Evolutionary conservation across 2,113 vertebrate species (phyloP), one percentile per base, ranked within the genome.

Genomic region (Esox niger): DNA sequence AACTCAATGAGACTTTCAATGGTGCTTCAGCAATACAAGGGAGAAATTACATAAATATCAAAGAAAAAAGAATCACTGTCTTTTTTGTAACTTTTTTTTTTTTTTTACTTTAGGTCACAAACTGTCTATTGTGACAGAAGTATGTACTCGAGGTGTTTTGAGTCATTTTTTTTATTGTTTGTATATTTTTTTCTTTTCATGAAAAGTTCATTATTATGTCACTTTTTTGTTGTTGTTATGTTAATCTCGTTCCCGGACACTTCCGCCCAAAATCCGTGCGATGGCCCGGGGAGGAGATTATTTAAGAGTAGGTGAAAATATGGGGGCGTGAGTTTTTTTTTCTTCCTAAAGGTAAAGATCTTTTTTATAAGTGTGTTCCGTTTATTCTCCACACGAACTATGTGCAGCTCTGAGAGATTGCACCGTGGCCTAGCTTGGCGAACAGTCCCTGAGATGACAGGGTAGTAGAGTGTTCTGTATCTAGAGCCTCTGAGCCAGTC

Each of bases 1-100:
- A 62, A 82, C 84, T 79, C 73, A 75, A 74, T 59, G 77, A 70
- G 64, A 77, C 79, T 81, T 81, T 64, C 79, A 78, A 73, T 31
- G 84, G 91, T 95, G 92, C 92, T 93, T 88, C 84, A 81, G 83
- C 86, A 80, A 88, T 87, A 81, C 89, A 91, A 91, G 90, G 88
- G 88, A 91, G 75, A 85, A 68, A 73, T 78, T 64, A 79, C 75
- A 71, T 73, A 68, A 76, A 75, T 60, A 70, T 81, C 59, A 65
- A 68, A 79, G 10, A 72, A 64, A 56, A 65, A 68, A 79, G 10
- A 72, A 64, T 35, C 74, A 78, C 57, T 73, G 70, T 58, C 11
- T 66, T n/a, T n/a, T n/a, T n/a, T n/a, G n/a, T n/a, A n/a, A n/a
- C n/a, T n/a, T n/a, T n/a, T n/a, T n/a, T n/a, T n/a, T 61, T 79